A percentile compares a stretch with the other conserved stretches of the same genome.
phyloP scores from a whole-genome alignment of 1,140 invertebrate species.

The Trissolcus basalis region DNA sequence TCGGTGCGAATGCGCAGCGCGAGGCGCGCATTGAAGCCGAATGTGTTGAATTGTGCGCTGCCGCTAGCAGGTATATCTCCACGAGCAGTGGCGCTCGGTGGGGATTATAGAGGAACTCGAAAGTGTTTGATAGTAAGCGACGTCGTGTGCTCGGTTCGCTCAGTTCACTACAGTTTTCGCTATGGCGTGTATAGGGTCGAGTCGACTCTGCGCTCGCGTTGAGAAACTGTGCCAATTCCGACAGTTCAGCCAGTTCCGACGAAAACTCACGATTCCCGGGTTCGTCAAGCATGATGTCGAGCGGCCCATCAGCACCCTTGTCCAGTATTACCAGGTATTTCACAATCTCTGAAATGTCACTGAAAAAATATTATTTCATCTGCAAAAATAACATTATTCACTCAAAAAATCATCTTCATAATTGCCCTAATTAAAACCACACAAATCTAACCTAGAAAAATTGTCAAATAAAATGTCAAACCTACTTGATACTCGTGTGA shows the following conservation, averaged over 20 bases:
- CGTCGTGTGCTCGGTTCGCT: constrained; percentile 36
- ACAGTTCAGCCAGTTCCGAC: constrained; percentile 69
- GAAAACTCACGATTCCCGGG: constrained; percentile 52
- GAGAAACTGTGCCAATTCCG: constrained; percentile 86
- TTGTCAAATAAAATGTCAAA: no score
- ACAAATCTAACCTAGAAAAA: constrained; percentile 3
- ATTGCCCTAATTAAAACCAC: background rate
- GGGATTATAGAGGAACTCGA: constrained; percentile 61
- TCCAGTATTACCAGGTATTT: constrained; percentile 54
- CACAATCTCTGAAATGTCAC: no score
- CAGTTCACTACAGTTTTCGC: constrained; percentile 81
- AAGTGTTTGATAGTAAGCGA: constrained; percentile 58
- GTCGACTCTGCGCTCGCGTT: constrained; percentile 85
- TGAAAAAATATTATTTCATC: background rate
- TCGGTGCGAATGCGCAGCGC: constrained; percentile 28
- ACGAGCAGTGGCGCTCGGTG: constrained; percentile 35
- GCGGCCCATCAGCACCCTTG: constrained; percentile 39
- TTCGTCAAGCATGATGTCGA: constrained; percentile 48
- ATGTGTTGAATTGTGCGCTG: constrained; percentile 21
- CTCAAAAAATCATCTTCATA: background rate
- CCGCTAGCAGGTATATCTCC: constrained; percentile 14
- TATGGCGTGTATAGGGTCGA: constrained; percentile 86
- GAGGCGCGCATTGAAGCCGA: constrained; percentile 21
- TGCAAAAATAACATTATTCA: background rate
- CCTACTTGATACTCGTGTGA: no score